Conservation (phyloP, 1,140 invertebrate genomes). For the Procambarus virginalis region DNA sequence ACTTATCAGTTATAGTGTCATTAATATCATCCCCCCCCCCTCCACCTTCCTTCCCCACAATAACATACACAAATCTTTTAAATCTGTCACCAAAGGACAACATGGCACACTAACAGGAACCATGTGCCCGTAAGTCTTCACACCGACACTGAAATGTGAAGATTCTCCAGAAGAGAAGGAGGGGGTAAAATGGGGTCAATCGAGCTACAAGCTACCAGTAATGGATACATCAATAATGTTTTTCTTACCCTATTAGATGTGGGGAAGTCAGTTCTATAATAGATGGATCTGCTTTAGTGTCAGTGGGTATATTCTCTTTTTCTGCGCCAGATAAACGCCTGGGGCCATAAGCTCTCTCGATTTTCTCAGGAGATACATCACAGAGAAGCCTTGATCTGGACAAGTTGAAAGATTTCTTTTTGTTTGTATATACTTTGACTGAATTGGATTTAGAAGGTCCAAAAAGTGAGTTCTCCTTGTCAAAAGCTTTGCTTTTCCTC, state of each 20-base stretch:
- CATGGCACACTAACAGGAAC: too few species aligned
- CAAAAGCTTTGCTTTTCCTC: not conserved
- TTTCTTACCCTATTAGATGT: conserved; percentile 60
- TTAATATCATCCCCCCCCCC: too few species aligned
- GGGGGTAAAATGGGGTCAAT: too few species aligned
- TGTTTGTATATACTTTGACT: conserved; percentile 42
- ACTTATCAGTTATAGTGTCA: too few species aligned
- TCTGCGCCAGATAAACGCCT: conserved; percentile 34
- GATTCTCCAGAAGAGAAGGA: too few species aligned
- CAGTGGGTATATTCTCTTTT: conserved; percentile 62
- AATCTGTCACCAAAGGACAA: too few species aligned
- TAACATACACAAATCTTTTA: too few species aligned
- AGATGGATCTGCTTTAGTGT: conserved; percentile 6
- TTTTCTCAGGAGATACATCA: conserved; percentile 59
- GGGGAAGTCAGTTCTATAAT: conserved; percentile 12
- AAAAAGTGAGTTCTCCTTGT: conserved; percentile 31
- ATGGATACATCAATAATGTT: too few species aligned
- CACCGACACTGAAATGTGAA: too few species aligned
- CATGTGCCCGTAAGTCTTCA: too few species aligned
- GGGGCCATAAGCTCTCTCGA: conserved; percentile 61
- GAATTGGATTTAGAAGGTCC: not conserved
- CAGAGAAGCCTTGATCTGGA: conserved; percentile 39
- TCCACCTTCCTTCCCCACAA: too few species aligned
- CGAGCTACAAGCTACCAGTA: too few species aligned
- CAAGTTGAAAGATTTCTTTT: conserved; percentile 26